Evolutionary conservation across 2,888 invertebrate species (phyloP).

Genomic region (Seira musarum): DNA sequence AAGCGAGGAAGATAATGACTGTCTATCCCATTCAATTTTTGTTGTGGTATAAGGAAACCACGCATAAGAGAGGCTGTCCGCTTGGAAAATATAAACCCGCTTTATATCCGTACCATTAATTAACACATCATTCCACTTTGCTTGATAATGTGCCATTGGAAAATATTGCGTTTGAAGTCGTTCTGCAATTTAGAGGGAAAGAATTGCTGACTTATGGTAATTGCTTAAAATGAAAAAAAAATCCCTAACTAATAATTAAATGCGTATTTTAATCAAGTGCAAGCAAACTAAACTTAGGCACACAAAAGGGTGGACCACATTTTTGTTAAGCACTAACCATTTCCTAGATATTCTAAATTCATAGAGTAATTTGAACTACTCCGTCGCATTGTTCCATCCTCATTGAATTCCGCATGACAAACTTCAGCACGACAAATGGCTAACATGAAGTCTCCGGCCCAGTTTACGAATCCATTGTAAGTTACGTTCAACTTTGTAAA

Average conservation of each 20-base stretch:
- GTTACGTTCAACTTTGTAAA: conserved; percentile 53
- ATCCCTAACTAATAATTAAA: too few relatives aligned
- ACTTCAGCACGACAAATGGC: conserved; percentile 34
- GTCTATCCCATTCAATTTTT: conserved; percentile 21
- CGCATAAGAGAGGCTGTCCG: conserved; percentile 48
- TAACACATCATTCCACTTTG: conserved; percentile 51
- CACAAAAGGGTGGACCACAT: too few relatives aligned
- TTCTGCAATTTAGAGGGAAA: too few relatives aligned
- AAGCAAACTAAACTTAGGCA: too few relatives aligned
- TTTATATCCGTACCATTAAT: conserved; percentile 41
- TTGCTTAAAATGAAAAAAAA: too few relatives aligned
- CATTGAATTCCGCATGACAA: conserved; percentile 13
- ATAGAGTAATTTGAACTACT: not conserved
- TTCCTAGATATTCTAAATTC: conserved; percentile 36
- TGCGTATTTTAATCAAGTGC: too few relatives aligned
- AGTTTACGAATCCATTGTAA: conserved; percentile 56
- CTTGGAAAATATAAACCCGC: conserved; percentile 53
- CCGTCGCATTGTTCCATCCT: not conserved
- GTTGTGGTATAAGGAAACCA: conserved; percentile 48
- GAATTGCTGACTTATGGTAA: too few relatives aligned
- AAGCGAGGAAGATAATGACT: too few relatives aligned
- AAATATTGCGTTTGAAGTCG: conserved; percentile 36
- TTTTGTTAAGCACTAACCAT: conserved; percentile 17
- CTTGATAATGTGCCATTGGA: conserved; percentile 55
- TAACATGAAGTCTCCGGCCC: conserved; percentile 55